Evolutionary conservation across 2,797 vertebrate genomes (phyloP).

Genomic region (Stomatorhinus walkeri): DNA sequence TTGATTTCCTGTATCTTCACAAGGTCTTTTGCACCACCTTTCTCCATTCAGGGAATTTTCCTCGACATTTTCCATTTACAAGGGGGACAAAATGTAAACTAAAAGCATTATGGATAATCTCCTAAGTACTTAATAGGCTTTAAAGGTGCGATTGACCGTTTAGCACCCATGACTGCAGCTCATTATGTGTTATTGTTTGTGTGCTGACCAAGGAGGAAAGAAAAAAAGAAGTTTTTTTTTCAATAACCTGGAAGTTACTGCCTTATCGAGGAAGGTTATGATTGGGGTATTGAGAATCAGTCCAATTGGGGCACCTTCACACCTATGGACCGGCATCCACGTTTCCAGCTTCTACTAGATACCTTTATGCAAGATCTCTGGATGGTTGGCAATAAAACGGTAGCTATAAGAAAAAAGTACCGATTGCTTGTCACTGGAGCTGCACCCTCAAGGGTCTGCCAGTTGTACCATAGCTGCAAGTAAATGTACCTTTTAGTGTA

Average conservation of each 20-base stretch:
- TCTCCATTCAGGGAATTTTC: slow-evolving; percentile 17
- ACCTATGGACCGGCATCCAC: background rate
- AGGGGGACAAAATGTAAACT: slow-evolving; percentile 13
- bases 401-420: background rate
- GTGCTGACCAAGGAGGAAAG: background rate
- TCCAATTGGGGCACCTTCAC: background rate
- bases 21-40: background rate
- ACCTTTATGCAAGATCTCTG: background rate
- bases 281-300: background rate
- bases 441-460: background rate
- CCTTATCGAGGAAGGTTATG: background rate
- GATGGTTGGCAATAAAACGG: background rate
- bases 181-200: background rate
- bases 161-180: background rate
- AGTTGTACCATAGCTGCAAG: background rate
- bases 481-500: background rate
- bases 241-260: background rate
- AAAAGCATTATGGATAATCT: slow-evolving; percentile 14
- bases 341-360: background rate
- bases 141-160: slow-evolving; percentile 9
- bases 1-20: slow-evolving; percentile 3
- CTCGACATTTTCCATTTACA: slow-evolving; percentile 18
- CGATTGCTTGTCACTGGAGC: background rate
- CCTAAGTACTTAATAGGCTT: background rate
- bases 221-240: background rate